Evolutionary conservation across 37 sponge, comb jelly and placozoan genomes (phyloP).

Genomic region (Spongilla lacustris): DNA sequence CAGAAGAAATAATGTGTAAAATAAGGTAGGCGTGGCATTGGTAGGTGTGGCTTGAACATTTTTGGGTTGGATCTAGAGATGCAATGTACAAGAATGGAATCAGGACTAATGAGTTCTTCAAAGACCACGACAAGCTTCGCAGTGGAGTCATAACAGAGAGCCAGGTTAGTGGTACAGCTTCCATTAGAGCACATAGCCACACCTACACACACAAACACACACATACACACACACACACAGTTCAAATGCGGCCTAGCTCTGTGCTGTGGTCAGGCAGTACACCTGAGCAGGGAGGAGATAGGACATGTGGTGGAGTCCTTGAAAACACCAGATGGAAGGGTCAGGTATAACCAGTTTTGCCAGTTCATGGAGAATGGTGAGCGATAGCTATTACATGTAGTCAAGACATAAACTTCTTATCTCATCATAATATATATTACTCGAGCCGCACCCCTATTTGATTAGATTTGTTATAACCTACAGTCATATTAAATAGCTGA

Average conservation of each 20-base stretch:
- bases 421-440: too few relatives aligned
- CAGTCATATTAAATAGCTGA: too few relatives aligned
- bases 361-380: slow-evolving; percentile 87
- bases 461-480: too few relatives aligned
- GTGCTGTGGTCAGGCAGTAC: slow-evolving; percentile 64
- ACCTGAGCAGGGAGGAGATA: slow-evolving; percentile 71
- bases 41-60: too few relatives aligned
- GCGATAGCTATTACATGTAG: background rate
- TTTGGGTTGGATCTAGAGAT: slow-evolving; percentile 30
- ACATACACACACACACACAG: background rate
- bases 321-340: slow-evolving; percentile 67
- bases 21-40: background rate
- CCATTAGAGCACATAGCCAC: background rate
- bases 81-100: slow-evolving; percentile 91
- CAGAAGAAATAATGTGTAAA: background rate
- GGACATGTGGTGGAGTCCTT: slow-evolving; percentile 65
- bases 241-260: slow-evolving; percentile 81
- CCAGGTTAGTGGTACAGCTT: slow-evolving; percentile 49
- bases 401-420: too few relatives aligned
- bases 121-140: slow-evolving; percentile 86
- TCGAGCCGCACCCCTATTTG: too few relatives aligned
- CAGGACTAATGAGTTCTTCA: slow-evolving; percentile 93
- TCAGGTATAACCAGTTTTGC: slow-evolving; percentile 87
- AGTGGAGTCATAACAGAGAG: slow-evolving; percentile 92
- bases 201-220: background rate